A percentile compares a stretch with the other conserved stretches of the same genome.
phyloP scores from a whole-genome alignment of 2,113 vertebrate species.

The Chauna torquata region DNA sequence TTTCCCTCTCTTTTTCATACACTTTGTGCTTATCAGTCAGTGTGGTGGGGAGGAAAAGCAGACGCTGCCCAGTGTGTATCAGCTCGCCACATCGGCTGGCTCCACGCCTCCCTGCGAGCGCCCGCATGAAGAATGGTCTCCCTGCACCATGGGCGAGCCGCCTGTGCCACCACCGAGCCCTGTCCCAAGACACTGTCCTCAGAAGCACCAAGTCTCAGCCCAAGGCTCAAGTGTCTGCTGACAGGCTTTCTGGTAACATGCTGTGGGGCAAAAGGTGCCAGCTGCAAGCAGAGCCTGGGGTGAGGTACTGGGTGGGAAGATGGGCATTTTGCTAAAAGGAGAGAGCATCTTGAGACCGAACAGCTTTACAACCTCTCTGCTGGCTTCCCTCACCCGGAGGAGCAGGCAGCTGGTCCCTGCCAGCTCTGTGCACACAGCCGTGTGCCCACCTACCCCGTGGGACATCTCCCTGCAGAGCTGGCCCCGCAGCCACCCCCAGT shows the following conservation, averaged over 20 bases:
- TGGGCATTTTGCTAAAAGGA: not conserved
- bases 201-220: accelerated
- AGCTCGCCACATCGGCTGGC: not conserved
- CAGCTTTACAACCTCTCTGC: not conserved
- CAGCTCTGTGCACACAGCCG: not conserved
- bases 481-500: not conserved
- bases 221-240: not conserved
- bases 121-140: accelerated
- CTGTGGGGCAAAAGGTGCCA: too few relatives aligned
- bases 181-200: accelerated
- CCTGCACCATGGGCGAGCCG: accelerated
- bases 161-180: not conserved
- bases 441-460: not conserved
- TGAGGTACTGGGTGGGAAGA: too few relatives aligned
- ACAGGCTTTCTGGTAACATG: accelerated
- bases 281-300: too few relatives aligned
- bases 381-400: too few relatives aligned
- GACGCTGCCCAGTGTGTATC: accelerated
- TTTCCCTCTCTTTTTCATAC: not conserved
- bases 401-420: not conserved
- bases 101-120: accelerated
- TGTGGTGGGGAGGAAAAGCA: not conserved
- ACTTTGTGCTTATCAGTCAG: not conserved
- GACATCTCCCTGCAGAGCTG: not conserved
- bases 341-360: not conserved